These are phyloP conservation scores for Pyrgilauda ruficollis DNA, from an alignment of 2,113 vertebrate genomes.

Conservation along the genomic window DNA sequence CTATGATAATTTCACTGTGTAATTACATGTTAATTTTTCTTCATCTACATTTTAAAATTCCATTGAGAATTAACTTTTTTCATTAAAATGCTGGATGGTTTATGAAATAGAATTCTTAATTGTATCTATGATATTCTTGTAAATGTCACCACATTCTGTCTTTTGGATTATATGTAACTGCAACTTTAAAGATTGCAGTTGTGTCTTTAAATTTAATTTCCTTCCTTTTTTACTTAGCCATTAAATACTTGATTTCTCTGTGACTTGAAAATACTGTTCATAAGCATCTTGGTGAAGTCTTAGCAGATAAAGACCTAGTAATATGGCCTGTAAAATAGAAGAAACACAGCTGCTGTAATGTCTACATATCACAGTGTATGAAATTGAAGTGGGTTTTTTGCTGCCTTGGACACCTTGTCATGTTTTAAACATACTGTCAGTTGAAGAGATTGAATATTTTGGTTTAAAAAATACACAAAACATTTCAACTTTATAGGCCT, in stretches of 20 bases:
- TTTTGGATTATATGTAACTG: slow-evolving; percentile 15
- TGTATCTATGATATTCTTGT: slow-evolving; percentile 43
- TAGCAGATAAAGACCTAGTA: slow-evolving; percentile 1
- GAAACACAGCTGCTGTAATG: not conserved
- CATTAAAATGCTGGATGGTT: slow-evolving; percentile 60
- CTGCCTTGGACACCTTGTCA: not conserved
- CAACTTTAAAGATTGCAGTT: slow-evolving; percentile 34
- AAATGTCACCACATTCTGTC: slow-evolving; percentile 46
- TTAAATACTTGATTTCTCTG: slow-evolving; percentile 31
- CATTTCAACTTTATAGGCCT: not conserved
- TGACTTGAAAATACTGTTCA: slow-evolving; percentile 11
- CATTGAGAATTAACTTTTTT: slow-evolving; percentile 62
- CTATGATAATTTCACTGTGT: slow-evolving; percentile 48
- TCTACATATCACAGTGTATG: not conserved
- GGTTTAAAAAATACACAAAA: not conserved
- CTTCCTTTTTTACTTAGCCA: not conserved
- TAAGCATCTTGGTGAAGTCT: not conserved
- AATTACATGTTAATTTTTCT: slow-evolving; percentile 66
- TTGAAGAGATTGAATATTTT: not conserved
- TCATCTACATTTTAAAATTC: slow-evolving; percentile 65
- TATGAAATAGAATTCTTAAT: slow-evolving; percentile 58
- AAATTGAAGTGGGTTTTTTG: not conserved
- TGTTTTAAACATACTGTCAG: slow-evolving; percentile 17
- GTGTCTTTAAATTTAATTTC: slow-evolving; percentile 58
- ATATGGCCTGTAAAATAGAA: not conserved